Base-by-base conservation (phyloP, 1,140 invertebrate species). In the Venturia canescens region DNA sequence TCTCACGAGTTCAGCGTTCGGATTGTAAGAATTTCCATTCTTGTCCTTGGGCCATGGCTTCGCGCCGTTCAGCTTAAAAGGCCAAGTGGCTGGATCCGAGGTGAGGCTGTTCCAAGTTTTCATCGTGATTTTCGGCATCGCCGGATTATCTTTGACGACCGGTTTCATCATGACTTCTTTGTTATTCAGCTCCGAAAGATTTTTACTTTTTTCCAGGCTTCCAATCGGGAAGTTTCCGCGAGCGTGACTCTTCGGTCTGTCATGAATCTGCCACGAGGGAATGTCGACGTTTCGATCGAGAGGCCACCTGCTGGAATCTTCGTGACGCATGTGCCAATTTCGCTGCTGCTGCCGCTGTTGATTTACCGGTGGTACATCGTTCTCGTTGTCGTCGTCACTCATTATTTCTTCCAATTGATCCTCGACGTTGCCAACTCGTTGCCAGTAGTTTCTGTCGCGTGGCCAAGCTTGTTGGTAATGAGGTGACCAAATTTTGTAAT, bases 11-110 rank as follows among this genome's bases (percentile, higher is more conserved):
- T 89, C 88, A 0, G 90, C 90, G 70, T 91, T 91, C 0, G 89
- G 89, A 70, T 90, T 90, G 78, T 90, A 91, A 9, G 89, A 87
- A 57, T 89, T 89, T 0, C 89, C 89, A 66, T 90, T 89, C 23
- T 90, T 87, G 29, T 91, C 89, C 31, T 90, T 91, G 0, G 89
- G 90, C 90, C 90, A 91, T 0, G 89, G 87, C 69, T 91, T 90
- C 0, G 85, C 87, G 3, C 87, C 87, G 0, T 88, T 87, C 0
- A 90, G 78, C 79, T 90, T 91, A 53, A 88, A 89, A 0, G 90
- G 89, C 90, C 90, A 91, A 0, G 90, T 90, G 0, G 89, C 89
- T 0, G 90, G 89, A 80, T 91, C 89, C 0, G 89, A 90, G 0
- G 89, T 90, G 18, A 90, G 67, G 9, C 89, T 91, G 71, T 89